These are phyloP conservation scores for Lepas anatifera DNA, from an alignment of 2,888 invertebrate genomes.

Conservation along the genomic window DNA sequence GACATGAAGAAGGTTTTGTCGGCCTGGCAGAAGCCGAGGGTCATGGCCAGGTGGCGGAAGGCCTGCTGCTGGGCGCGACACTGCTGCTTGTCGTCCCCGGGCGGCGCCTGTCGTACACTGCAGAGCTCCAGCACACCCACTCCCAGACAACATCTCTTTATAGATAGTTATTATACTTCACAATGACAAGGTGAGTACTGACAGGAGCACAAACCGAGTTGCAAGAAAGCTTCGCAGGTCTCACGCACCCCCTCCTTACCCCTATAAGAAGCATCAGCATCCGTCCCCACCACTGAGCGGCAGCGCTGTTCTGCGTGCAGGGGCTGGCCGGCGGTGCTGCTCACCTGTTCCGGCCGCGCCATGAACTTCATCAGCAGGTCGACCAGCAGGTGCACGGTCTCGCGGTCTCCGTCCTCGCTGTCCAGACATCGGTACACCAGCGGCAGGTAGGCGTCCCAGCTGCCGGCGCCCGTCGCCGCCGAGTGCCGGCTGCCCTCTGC, in stretches of 20 bases:
- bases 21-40: constrained; percentile 82
- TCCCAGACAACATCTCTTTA: no score
- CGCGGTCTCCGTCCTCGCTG: constrained; percentile 84
- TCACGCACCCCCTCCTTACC: no score
- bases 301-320: no score
- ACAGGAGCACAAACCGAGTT: no score
- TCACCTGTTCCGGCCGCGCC: constrained; percentile 57
- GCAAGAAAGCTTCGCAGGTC: no score
- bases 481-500: not conserved
- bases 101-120: not conserved
- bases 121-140: no score
- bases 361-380: constrained; percentile 95
- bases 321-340: no score
- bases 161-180: no score
- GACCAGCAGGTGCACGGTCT: constrained; percentile 86
- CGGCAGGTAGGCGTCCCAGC: constrained; percentile 20
- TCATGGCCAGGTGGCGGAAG: constrained; percentile 74
- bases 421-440: constrained; percentile 52
- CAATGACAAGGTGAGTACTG: no score
- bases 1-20: constrained; percentile 87
- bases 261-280: no score
- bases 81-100: not conserved
- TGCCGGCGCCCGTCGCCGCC: not conserved
- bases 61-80: constrained; percentile 45
- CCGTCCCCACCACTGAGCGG: no score